phyloP scores from a whole-genome alignment of 2,797 vertebrate genomes.

The Chaenodraco wilsoni region DNA sequence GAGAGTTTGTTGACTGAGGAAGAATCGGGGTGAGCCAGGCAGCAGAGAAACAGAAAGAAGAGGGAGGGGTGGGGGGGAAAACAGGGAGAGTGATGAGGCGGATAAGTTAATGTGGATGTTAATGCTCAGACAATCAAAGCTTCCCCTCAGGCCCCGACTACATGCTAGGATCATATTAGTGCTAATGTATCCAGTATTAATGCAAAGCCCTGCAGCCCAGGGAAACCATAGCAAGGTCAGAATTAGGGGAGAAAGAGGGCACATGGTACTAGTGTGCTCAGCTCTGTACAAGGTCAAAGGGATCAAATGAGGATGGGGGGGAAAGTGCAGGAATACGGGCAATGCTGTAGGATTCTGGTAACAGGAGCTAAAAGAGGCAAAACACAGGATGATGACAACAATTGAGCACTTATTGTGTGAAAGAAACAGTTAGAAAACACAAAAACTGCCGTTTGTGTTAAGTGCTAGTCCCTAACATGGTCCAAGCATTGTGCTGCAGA shows the following conservation, averaged over 20 bases:
- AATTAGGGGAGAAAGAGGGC: slow-evolving; percentile 54
- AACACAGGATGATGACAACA: slow-evolving; percentile 24
- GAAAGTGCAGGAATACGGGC: slow-evolving; percentile 19
- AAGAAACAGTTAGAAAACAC: slow-evolving; percentile 11
- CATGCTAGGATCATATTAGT: slow-evolving; percentile 82
- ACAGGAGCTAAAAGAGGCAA: slow-evolving; percentile 16
- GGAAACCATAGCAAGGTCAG: slow-evolving; percentile 72
- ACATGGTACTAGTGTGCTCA: slow-evolving; percentile 21
- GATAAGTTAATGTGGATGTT: slow-evolving; percentile 79
- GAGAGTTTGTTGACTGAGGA: slow-evolving; percentile 58
- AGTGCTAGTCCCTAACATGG: background rate
- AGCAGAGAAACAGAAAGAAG: slow-evolving; percentile 21
- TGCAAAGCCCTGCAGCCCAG: slow-evolving; percentile 52
- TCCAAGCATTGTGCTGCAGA: slow-evolving; percentile 12
- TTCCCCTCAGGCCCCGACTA: slow-evolving; percentile 74
- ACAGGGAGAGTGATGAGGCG: slow-evolving; percentile 62
- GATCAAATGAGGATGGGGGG: slow-evolving; percentile 21
- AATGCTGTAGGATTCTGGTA: slow-evolving; percentile 5
- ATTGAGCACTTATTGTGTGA: background rate
- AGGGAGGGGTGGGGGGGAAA: slow-evolving; percentile 32
- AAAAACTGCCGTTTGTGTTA: slow-evolving; percentile 18
- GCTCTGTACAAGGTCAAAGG: slow-evolving; percentile 60
- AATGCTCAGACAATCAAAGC: slow-evolving; percentile 80
- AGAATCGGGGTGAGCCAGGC: slow-evolving; percentile 24
- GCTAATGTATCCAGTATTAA: slow-evolving; percentile 79